A percentile compares a stretch with the other conserved stretches of the same genome.
Conservation (phyloP, 1,140 invertebrate species). For the Condylostylus longicornis region DNA sequence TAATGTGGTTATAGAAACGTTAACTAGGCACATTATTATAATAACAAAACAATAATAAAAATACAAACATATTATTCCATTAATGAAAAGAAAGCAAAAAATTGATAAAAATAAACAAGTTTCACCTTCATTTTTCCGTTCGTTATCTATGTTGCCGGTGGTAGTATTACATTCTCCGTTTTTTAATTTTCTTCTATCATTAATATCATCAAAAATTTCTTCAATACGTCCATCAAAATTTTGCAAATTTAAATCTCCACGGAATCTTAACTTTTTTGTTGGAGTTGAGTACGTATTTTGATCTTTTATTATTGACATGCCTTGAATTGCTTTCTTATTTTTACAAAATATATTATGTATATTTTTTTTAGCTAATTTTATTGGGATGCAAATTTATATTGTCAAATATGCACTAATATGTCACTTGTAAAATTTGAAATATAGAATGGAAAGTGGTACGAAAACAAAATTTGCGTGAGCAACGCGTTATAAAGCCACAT, state of each 20-base stretch:
- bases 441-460: too few species aligned
- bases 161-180: conserved; percentile 11
- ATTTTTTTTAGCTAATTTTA: too few species aligned
- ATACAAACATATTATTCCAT: neutral
- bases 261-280: conserved; percentile 31
- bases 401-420: too few species aligned
- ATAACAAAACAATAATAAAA: neutral
- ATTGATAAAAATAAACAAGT: conserved; percentile 3
- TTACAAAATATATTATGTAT: too few species aligned
- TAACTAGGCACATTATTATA: too few species aligned
- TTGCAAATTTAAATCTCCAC: conserved; percentile 22
- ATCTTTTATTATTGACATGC: neutral
- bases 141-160: neutral
- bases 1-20: too few species aligned
- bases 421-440: too few species aligned
- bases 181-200: conserved; percentile 5
- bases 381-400: too few species aligned
- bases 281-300: conserved; percentile 3
- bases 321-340: too few species aligned
- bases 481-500: too few species aligned
- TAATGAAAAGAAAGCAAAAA: neutral
- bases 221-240: conserved; percentile 28
- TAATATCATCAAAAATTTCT: conserved; percentile 20
- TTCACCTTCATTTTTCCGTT: neutral
- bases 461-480: too few species aligned